A percentile compares a stretch with the other conserved stretches of the same genome.
Evolutionary conservation across 2,113 vertebrate species (phyloP).

Genomic region (Cranoglanis bouderius): DNA sequence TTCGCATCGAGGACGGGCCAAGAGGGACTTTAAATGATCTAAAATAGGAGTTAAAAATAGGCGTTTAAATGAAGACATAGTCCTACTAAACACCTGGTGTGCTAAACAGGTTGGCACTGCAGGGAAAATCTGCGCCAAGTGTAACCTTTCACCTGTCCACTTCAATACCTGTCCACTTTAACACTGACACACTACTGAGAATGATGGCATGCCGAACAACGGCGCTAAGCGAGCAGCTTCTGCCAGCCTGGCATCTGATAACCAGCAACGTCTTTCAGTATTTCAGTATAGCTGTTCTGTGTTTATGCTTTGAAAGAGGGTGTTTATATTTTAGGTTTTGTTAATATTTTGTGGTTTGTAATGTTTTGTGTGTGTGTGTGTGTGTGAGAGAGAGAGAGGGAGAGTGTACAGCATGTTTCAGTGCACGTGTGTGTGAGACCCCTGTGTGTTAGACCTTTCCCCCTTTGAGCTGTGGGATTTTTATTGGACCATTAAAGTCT

Average conservation of each 20-base stretch:
- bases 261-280: background rate
- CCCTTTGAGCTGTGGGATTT: constrained; percentile 29
- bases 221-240: background rate
- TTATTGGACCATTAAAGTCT: constrained; percentile 47
- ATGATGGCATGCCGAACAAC: background rate
- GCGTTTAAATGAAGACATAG: background rate
- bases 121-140: background rate
- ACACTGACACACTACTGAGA: background rate
- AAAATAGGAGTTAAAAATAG: constrained; percentile 11
- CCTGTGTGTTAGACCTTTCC: constrained; percentile 6
- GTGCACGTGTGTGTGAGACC: background rate
- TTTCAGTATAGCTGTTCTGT: background rate
- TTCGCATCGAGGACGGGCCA: background rate
- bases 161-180: background rate
- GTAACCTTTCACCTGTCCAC: constrained; percentile 9
- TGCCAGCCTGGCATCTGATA: background rate
- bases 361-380: background rate
- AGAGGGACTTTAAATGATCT: constrained; percentile 15
- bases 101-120: constrained; percentile 23
- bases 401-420: background rate
- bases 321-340: background rate
- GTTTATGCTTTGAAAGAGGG: background rate
- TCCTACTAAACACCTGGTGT: constrained; percentile 17
- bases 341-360: background rate
- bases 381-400: background rate